These are phyloP conservation scores for Nomada ruficornis DNA, from an alignment of 2,888 invertebrate genomes.

Conservation along the genomic window DNA sequence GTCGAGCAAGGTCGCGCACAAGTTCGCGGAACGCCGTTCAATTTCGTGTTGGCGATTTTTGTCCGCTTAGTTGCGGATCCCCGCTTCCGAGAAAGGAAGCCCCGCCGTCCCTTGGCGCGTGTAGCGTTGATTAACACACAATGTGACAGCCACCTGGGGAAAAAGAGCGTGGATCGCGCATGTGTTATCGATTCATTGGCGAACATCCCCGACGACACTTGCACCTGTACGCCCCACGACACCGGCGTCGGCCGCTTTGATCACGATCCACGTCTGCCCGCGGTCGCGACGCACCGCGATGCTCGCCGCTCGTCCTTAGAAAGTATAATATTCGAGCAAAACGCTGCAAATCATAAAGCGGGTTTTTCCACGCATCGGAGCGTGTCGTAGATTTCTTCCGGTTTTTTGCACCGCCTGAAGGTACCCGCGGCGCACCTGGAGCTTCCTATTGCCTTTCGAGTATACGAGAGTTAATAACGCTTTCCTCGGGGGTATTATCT, in stretches of 20 bases:
- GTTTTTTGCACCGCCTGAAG: neutral
- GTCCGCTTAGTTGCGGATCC: slow-evolving; percentile 54
- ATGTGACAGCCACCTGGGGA: slow-evolving; percentile 62
- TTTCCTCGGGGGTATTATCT: too few species aligned
- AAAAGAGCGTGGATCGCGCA: slow-evolving; percentile 53
- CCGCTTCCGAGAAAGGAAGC: slow-evolving; percentile 42
- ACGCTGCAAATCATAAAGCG: slow-evolving; percentile 34
- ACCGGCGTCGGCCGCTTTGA: slow-evolving; percentile 51
- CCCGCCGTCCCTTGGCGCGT: slow-evolving; percentile 56
- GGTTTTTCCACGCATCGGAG: slow-evolving; percentile 9
- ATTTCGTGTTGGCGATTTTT: slow-evolving; percentile 56
- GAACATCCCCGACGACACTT: slow-evolving; percentile 60
- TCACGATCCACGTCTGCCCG: slow-evolving; percentile 36
- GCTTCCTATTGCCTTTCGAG: too few species aligned
- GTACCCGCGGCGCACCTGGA: too few species aligned
- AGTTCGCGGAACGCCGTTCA: slow-evolving; percentile 52
- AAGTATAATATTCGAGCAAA: slow-evolving; percentile 41
- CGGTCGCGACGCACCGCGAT: slow-evolving; percentile 21
- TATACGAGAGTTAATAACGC: too few species aligned
- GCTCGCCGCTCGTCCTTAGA: slow-evolving; percentile 17
- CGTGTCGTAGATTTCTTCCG: neutral
- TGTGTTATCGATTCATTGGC: slow-evolving; percentile 60
- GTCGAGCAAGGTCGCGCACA: slow-evolving; percentile 56
- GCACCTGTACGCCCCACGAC: slow-evolving; percentile 57
- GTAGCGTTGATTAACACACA: slow-evolving; percentile 74